Conservation (phyloP, 2,797 vertebrate genomes). For the Heterohyrax brucei region DNA sequence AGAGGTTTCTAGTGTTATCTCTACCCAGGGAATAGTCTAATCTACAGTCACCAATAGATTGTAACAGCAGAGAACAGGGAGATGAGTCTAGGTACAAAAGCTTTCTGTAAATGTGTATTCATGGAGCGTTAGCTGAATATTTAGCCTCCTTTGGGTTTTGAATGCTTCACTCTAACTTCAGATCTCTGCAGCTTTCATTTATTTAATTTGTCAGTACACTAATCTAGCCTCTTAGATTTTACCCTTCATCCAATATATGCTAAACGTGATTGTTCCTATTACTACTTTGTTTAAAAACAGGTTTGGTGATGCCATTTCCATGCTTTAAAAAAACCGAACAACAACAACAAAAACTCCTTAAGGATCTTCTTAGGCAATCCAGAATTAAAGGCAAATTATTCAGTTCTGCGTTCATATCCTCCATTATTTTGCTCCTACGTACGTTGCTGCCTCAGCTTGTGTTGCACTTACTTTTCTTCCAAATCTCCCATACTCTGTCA, state of each 20-base stretch:
- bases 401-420: neutral
- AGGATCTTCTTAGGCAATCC: neutral
- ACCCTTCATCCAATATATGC: neutral
- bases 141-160: neutral
- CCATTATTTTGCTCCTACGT: neutral
- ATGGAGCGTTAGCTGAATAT: conserved; percentile 1
- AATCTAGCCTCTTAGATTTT: neutral
- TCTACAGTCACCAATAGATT: neutral
- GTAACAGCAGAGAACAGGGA: neutral
- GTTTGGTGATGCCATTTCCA: neutral
- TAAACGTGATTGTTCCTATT: neutral
- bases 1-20: neutral
- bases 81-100: neutral
- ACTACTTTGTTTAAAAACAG: neutral
- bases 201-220: neutral
- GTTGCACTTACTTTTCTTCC: neutral
- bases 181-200: neutral
- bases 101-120: conserved; percentile 2
- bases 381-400: conserved; percentile 50
- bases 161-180: neutral
- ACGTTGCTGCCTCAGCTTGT: neutral
- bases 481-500: neutral
- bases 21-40: neutral
- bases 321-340: neutral
- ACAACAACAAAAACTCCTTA: neutral